phyloP scores from a whole-genome alignment of 2,113 vertebrate species.

The Lepidiolamprologus cunningtoni region DNA sequence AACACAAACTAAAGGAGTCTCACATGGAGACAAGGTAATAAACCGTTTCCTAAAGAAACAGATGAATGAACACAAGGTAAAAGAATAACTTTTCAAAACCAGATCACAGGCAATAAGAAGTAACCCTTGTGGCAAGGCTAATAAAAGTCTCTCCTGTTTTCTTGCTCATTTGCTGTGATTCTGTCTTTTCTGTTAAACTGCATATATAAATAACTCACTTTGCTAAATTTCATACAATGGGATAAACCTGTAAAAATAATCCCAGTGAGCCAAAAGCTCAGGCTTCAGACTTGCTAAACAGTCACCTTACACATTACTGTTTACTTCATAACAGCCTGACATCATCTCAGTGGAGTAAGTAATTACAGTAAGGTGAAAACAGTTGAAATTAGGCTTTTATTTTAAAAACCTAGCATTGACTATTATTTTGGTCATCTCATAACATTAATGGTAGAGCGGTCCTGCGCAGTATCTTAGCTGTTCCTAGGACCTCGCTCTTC shows the following conservation, averaged over 20 bases:
- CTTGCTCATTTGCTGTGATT: not conserved
- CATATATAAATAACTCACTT: not conserved
- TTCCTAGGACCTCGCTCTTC: rapidly evolving
- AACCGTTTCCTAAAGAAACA: not conserved
- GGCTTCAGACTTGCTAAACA: not conserved
- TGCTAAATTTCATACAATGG: not conserved
- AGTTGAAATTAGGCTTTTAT: not conserved
- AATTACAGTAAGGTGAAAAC: not conserved
- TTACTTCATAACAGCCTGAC: not conserved
- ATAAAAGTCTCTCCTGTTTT: not conserved
- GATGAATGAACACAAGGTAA: not conserved
- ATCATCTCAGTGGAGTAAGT: not conserved
- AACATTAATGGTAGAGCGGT: not conserved
- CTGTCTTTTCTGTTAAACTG: not conserved
- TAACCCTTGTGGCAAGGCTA: not conserved
- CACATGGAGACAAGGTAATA: not conserved
- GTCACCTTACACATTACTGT: not conserved
- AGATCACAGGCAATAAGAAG: not conserved
- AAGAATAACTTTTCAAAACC: not conserved
- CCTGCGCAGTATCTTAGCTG: not conserved
- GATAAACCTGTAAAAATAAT: not conserved
- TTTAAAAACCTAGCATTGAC: not conserved
- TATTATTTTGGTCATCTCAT: not conserved
- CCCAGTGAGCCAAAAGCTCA: not conserved
- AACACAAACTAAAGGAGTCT: not conserved